Evolutionary conservation across 2,888 invertebrate species (phyloP), one percentile per base, ranked within the genome.

Genomic region (Platerodrilus igneus): DNA sequence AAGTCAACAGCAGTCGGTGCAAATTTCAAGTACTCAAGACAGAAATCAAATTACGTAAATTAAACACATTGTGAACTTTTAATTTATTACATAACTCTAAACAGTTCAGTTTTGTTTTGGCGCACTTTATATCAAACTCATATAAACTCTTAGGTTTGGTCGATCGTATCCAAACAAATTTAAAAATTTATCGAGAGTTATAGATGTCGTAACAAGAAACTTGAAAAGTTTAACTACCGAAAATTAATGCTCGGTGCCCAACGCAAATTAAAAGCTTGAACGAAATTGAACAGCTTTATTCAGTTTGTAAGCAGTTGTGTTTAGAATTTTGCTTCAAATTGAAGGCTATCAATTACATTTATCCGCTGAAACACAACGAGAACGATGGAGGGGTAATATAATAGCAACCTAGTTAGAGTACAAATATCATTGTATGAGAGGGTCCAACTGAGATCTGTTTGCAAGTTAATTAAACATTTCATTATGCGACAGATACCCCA

Each of bases 11-110:
- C 55, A 56, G 55, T 56, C 52, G 49, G 59, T 56, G 57, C 59
- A 57, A 58, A 58, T 54, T 52, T 51, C 48, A 58, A 46, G 39
- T 48, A 39, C 48, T 58, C 52, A 55, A 62, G 62, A 62, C 60
- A 62, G 64, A 66, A 67, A 66, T 66, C 65, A 66, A 66, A 67
- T 67, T 64, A 66, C 66, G 65, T 66, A 67, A 66, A 66, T 65
- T 66, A 67, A 67, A 66, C 65, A 66, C 64, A 66, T 62, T 66
- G 66, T 62, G 62, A 66, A 66, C 59, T 66, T 66, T 62, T 63
- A 67, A 66, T 66, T 66, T 66, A 66, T 64, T 47, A 60, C 55
- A 48, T 46, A 44, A 53, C 42, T 48, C 42, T 46, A 46, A 62
- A 58, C 57, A 47, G 61, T 52, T 54, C 62, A 60, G 57, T 51